Base-by-base conservation (phyloP, 1,140 invertebrate genomes). In the Camponotus floridanus region DNA sequence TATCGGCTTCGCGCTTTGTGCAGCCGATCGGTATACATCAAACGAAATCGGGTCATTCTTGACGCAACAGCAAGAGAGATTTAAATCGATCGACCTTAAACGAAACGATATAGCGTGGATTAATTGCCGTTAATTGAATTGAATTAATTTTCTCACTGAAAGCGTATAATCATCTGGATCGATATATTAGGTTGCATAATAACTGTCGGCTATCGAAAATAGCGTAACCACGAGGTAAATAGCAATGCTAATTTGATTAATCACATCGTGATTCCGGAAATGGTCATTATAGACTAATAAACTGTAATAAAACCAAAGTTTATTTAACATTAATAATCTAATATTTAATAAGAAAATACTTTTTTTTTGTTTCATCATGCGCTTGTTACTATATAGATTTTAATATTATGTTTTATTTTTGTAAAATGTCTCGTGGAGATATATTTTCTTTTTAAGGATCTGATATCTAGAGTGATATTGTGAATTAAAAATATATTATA, bases 41-140 rank as follows among this genome's bases (percentile, higher is more conserved):
- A 76, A 88, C 76, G 61, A 83, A 88, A 31, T 71, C 55, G 64
- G 55, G 78, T 90, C 74, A 74, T 51, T 83, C 81, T 84, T 79
- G 85, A 76, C 85, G 13, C 18, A 48, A 62, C 62, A 80, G 61
- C 48, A 6, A 76, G 55, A 78, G 64, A 80, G 80, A 89, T 90
- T 85, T 89, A 26, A 26, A 89, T 89, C 88, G 88, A 73, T 89
- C 42, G 61, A 33, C 33, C 55, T 85, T 87, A 89, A 90, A 87
- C 73, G 36, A 36, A 76, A 76, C 26, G 48, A 80, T 68, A 31
- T 48, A n/a, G n/a, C 13, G n/a, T 73, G 65, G 83, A 87, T 74
- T 90, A 79, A 89, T 86, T 76, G 67, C 61, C 76, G 68, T 76
- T 87, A 18, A 33, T 15, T 51, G 3, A 51, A 51, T 48, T 51